Percentiles rank a stretch among this genome's conserved stretches.
Conservation (phyloP, 2,797 vertebrate species). For the Manis javanica region DNA sequence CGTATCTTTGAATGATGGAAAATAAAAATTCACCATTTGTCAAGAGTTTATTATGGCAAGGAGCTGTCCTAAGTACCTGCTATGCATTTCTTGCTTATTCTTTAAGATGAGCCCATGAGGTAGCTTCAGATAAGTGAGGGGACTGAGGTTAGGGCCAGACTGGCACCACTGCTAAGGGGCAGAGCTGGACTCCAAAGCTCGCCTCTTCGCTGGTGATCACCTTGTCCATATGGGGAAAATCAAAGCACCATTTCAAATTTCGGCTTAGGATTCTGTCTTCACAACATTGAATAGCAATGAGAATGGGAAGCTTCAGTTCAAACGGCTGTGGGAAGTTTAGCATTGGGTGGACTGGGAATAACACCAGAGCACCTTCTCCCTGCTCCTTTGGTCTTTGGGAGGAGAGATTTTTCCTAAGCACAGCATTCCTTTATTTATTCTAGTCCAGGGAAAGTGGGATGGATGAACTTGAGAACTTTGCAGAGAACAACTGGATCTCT, state of each 20-base stretch:
- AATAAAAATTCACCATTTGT: background rate
- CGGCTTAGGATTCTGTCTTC: background rate
- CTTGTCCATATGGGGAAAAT: background rate
- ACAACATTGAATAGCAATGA: background rate
- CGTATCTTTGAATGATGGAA: background rate
- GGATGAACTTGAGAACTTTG: background rate
- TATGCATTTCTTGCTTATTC: background rate
- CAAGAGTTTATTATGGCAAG: background rate
- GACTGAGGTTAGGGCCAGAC: background rate
- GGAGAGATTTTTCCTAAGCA: background rate
- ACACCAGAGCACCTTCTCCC: background rate
- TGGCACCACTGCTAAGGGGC: no score
- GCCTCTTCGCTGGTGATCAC: background rate
- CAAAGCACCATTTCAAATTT: background rate
- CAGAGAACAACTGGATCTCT: background rate
- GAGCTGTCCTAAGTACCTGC: background rate
- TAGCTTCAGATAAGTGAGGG: background rate
- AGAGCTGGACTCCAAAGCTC: background rate
- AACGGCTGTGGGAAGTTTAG: background rate
- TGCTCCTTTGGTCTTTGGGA: background rate
- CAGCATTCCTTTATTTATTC: background rate
- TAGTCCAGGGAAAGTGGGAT: background rate
- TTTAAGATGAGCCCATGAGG: background rate
- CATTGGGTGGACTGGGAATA: no score
- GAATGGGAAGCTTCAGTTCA: background rate